These are phyloP conservation scores for Hesperia comma DNA, from an alignment of 2,888 invertebrate species.

Conservation along the genomic window DNA sequence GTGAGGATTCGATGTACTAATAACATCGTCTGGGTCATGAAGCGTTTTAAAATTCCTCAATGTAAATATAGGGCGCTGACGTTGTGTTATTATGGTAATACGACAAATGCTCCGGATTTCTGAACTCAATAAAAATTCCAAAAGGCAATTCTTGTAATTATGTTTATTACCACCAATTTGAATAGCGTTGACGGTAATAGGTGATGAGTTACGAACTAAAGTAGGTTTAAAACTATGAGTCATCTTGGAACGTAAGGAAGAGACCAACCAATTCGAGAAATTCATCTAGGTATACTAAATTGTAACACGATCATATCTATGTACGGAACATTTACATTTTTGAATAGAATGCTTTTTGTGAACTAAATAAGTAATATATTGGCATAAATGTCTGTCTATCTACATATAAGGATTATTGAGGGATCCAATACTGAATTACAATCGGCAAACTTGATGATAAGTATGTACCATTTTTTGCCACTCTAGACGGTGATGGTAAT, in stretches of 20 bases:
- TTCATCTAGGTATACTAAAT: too few relatives aligned
- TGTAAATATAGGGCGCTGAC: constrained; percentile 56
- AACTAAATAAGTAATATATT: too few relatives aligned
- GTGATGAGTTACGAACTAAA: constrained; percentile 3
- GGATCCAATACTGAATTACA: too few relatives aligned
- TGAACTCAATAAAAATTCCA: constrained; percentile 54
- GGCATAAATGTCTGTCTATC: too few relatives aligned
- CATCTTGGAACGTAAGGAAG: background rate
- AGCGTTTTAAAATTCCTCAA: constrained; percentile 47
- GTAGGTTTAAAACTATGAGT: constrained; percentile 2
- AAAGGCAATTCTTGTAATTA: constrained; percentile 42
- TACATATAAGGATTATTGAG: too few relatives aligned
- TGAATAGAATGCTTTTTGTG: too few relatives aligned
- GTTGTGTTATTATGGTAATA: constrained; percentile 25
- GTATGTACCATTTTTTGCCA: too few relatives aligned
- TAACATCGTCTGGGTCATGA: constrained; percentile 44
- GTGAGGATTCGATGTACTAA: constrained; percentile 46
- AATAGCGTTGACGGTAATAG: constrained; percentile 15
- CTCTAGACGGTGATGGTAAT: too few relatives aligned
- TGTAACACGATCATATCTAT: too few relatives aligned
- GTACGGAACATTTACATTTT: too few relatives aligned
- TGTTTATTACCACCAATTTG: constrained; percentile 19
- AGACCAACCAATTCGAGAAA: too few relatives aligned
- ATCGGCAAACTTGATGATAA: too few relatives aligned
- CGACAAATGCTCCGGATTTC: constrained; percentile 35